Evolutionary conservation across 2,797 vertebrate genomes (phyloP), one percentile per base, ranked within the genome.

Genomic region (Chiloscyllium punctatum): DNA sequence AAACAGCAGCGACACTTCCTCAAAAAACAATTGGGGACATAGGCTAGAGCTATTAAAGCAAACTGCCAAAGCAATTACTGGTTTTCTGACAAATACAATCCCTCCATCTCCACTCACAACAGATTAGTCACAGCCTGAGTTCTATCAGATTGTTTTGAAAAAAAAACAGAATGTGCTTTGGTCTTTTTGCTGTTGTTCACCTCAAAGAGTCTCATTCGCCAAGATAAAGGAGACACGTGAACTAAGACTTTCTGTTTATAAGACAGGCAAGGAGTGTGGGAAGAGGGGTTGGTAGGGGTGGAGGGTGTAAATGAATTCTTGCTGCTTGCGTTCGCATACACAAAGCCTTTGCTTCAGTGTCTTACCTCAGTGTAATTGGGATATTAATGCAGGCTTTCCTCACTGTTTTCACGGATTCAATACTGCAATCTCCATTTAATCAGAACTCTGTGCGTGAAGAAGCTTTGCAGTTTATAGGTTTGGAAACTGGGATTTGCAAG

Each of bases 51-150:
- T 21, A 92, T 92, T 21, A 25, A 68, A 69, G 90, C 2, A 5
- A 21, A 69, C 90, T 42, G 62, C 90, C 90, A 92, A 69, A 62
- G 62, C 18, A 37, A 37, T 42, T 69, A 68, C 90, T 92, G n/a
- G 62, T 37, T 68, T 21, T 8, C 90, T 23, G n/a, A 37, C 57
- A 69, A 92, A 69, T 42, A 23, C 62, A 69, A 92, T 92, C 66
- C 88, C 57, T 91, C 57, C n/a, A 69, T 92, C 21, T 69, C 66
- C 66, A 69, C 66, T 92, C 37, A n/a, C 90, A 37, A 25, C 66
- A 42, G 90, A 92, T 92, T 92, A 92, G 90, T 69, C 82, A 84
- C 82, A 25, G 82, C 18, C 42, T 84, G 82, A 84, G 37, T 42
- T 84, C 82, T 84, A 84, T 48, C 42, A 37, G 82, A 25, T 21